Base-by-base conservation (phyloP, 1,140 invertebrate species). In the Drosophila sucinea region DNA sequence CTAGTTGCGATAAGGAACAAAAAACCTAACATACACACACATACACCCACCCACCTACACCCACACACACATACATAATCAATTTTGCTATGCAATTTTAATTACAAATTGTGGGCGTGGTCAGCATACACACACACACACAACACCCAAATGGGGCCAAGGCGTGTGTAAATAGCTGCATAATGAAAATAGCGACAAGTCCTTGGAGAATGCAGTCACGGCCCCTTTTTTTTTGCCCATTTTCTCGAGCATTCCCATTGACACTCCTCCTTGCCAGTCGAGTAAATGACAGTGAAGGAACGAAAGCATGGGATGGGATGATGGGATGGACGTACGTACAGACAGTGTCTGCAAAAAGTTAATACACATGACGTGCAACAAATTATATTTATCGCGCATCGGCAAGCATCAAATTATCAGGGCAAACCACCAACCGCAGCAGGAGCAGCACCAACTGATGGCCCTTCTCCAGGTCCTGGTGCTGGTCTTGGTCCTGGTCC, bases 351-450 rank as follows among this genome's bases (percentile, higher is more conserved):
- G 84, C 70, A 72, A 79, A 81, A 89, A 90, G 82, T 89, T 90
- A 87, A 90, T 90, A 85, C 89, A 89, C 84, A 90, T 85, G 89
- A 89, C 83, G 81, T 89, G 81, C 79, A 85, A 90, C 89, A 91
- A 91, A 91, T 91, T 91, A 91, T 91, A 89, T 91, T 91, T 91
- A 91, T 91, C 89, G 84, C 89, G 81, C 89, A 91, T 91, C 89
- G 82, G 74, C 81, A 90, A 89, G 89, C 81, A 91, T 90, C 81
- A 91, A 89, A 91, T 91, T 91, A 91, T 85, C 65, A 71, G 67
- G 72, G 70, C 68, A 77, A 69, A 70, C 57, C 77, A 68, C 58
- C 63, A 76, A 63, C 79, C 76, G 57, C 83, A 56, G 29, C 57
- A 56, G 10, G n/a, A 77, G 56, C 40, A 35, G 58, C 57, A 76